A percentile compares a stretch with the other conserved stretches of the same genome.
Evolutionary conservation across 1,140 invertebrate genomes (phyloP).

Genomic region (Amyelois transitella): DNA sequence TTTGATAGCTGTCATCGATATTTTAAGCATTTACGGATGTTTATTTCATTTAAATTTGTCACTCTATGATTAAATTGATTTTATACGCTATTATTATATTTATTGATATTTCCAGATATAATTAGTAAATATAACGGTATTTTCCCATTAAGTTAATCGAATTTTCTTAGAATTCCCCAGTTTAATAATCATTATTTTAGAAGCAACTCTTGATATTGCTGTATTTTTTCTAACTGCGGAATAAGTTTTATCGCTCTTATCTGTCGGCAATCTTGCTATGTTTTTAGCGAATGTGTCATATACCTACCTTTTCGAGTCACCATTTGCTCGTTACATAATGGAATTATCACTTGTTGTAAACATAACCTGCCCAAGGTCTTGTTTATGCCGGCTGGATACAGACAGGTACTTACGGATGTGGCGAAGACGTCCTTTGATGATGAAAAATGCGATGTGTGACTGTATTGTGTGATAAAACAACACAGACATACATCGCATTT

Average conservation of each 20-base stretch:
- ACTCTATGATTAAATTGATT: too few relatives aligned
- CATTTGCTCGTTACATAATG: not conserved
- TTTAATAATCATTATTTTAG: not conserved
- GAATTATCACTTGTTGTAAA: not conserved
- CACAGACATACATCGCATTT: too few relatives aligned
- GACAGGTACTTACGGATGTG: not conserved
- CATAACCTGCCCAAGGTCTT: not conserved
- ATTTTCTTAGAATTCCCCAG: not conserved
- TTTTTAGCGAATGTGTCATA: not conserved
- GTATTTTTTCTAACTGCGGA: conserved; percentile 3
- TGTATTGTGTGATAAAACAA: too few relatives aligned
- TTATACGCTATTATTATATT: too few relatives aligned
- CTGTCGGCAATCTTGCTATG: not conserved
- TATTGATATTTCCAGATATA: too few relatives aligned
- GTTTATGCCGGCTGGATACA: not conserved
- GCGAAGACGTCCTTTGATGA: not conserved
- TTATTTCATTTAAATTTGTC: too few relatives aligned
- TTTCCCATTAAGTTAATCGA: too few relatives aligned
- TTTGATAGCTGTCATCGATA: too few relatives aligned
- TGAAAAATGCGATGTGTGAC: not conserved
- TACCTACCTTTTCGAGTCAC: not conserved
- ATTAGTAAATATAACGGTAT: too few relatives aligned
- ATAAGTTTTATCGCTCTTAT: conserved; percentile 14
- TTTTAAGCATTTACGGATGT: too few relatives aligned
- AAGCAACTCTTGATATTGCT: not conserved